These are phyloP conservation scores for Rhabdomys pumilio DNA, from an alignment of 2,797 vertebrate species.

Conservation along the genomic window DNA sequence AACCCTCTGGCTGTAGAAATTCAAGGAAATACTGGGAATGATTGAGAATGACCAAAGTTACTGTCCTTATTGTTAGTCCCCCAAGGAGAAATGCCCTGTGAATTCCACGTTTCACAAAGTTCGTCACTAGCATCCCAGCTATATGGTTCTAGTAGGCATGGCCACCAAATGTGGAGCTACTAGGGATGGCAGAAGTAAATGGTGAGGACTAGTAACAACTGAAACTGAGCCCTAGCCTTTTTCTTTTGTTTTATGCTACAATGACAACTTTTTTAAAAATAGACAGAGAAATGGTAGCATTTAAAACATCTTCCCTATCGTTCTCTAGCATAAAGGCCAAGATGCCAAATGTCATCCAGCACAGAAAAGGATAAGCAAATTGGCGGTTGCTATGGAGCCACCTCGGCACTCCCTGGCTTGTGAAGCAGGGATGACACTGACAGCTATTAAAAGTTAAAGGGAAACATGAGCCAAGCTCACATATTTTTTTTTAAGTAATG, in stretches of 20 bases:
- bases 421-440: constrained; percentile 26
- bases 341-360: constrained; percentile 50
- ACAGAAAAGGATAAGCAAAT: constrained; percentile 59
- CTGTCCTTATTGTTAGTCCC: background rate
- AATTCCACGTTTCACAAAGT: background rate
- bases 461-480: constrained; percentile 34
- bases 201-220: background rate
- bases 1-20: constrained; percentile 1
- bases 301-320: constrained; percentile 52
- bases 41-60: background rate
- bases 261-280: constrained; percentile 53
- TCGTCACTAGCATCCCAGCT: background rate
- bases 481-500: constrained; percentile 61
- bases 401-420: background rate
- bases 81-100: background rate
- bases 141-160: accelerated
- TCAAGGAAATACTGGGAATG: background rate
- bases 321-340: constrained; percentile 54
- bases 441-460: constrained; percentile 65
- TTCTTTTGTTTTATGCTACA: background rate
- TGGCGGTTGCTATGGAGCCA: constrained; percentile 63
- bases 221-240: background rate
- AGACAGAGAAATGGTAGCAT: background rate
- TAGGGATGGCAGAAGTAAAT: background rate
- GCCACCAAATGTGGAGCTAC: background rate